phyloP scores from a whole-genome alignment of 2,888 invertebrate species.

The Leucania comma region DNA sequence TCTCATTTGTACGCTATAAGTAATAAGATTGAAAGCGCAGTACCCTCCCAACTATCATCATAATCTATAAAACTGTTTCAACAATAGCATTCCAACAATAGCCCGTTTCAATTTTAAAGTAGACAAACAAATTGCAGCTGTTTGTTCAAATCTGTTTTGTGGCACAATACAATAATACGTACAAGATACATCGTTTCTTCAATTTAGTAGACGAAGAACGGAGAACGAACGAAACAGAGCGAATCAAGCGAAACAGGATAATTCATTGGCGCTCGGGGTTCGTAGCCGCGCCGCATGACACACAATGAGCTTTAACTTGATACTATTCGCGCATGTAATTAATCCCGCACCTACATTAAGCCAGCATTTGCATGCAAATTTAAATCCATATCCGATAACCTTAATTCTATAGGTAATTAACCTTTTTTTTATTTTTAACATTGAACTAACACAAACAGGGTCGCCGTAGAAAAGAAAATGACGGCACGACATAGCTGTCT shows the following conservation, averaged over 20 bases:
- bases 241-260: conserved; percentile 42
- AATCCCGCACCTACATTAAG: conserved; percentile 56
- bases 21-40: background rate
- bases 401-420: conserved; percentile 20
- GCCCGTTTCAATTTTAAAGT: conserved; percentile 30
- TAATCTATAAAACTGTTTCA: conserved; percentile 7
- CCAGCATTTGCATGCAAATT: conserved; percentile 57
- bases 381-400: conserved; percentile 43
- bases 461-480: no score
- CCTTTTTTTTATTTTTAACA: no score
- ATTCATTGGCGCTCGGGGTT: conserved; percentile 49
- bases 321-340: conserved; percentile 56
- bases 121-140: conserved; percentile 33
- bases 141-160: conserved; percentile 37
- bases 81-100: conserved; percentile 8
- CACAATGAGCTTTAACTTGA: conserved; percentile 45
- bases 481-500: no score
- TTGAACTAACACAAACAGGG: no score
- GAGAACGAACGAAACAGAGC: conserved; percentile 39
- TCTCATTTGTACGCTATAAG: background rate
- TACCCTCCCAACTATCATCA: background rate
- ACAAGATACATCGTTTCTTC: conserved; percentile 41
- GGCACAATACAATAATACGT: conserved; percentile 41
- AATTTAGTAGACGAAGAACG: conserved; percentile 22
- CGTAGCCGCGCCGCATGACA: conserved; percentile 30